Base-by-base conservation (phyloP, 1,140 invertebrate genomes). In the Phortica variegata region DNA sequence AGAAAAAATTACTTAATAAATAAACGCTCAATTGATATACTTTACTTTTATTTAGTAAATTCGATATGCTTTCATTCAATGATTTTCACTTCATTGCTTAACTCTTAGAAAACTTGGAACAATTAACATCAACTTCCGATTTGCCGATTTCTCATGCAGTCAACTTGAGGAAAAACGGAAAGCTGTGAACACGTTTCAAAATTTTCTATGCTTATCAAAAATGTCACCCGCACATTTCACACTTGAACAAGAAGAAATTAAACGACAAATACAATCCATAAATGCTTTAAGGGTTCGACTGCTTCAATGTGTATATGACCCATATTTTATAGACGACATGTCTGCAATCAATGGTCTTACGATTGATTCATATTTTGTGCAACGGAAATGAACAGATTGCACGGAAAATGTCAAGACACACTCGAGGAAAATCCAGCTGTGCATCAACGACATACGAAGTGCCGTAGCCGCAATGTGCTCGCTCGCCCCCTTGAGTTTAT, bases 381-480 rank as follows among this genome's bases (percentile, higher is more conserved):
- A 32, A 29, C 49, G 46, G 40, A 52, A 52, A 47, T 49, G 41
- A 50, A 46, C 56, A 56, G 40, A 39, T 56, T 56, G 56, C 32
- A 56, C 48, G 56, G 34, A 34, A 36, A 31, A 47, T 18, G 32
- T 41, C 10, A 15, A 23, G 31, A 38, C 13, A 13, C 46, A 41
- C 19, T 20, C 31, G 29, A 31, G 12, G 12, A 8, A 12, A 31
- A 31, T 8, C 29, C 12, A 31, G 29, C 29, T 31, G 29, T 31
- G 12, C 29, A 8, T 31, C 7, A 8, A 31, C 19, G 34, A 16
- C 5, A 13, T 13, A 20, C n/a, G n/a, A n/a, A n/a, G n/a, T n/a
- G n/a, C n/a, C n/a, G n/a, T n/a, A n/a, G n/a, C n/a, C n/a, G n/a
- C n/a, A n/a, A n/a, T n/a, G n/a, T n/a, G n/a, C n/a, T 42, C 7